These are phyloP conservation scores for Typhlichthys eigenmanni DNA, from an alignment of 2,797 vertebrate species.

Conservation along the genomic window DNA sequence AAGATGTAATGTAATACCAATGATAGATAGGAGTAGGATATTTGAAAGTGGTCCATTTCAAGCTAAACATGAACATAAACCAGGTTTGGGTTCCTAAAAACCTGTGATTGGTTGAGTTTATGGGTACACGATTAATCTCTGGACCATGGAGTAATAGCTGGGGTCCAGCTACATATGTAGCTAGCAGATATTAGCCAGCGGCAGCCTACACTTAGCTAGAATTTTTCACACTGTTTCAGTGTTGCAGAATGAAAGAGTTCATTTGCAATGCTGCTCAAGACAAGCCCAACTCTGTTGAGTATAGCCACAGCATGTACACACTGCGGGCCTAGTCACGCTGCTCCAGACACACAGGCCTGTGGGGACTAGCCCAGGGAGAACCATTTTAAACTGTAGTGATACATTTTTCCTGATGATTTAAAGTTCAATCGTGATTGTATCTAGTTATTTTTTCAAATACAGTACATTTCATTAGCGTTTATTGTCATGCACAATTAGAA, in stretches of 20 bases:
- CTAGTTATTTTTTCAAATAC: background rate
- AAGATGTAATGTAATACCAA: background rate
- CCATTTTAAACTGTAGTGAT: slow-evolving; percentile 23
- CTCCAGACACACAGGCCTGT: slow-evolving; percentile 49
- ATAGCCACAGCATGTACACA: slow-evolving; percentile 22
- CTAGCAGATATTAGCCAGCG: background rate
- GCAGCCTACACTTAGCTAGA: background rate
- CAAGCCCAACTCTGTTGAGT: slow-evolving; percentile 60
- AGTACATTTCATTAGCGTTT: background rate
- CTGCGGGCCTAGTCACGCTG: slow-evolving; percentile 60
- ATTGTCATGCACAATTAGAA: no score
- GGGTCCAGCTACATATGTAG: background rate
- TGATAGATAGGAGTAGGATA: no score
- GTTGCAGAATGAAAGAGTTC: slow-evolving; percentile 34
- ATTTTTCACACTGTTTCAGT: slow-evolving; percentile 41
- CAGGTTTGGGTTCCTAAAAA: slow-evolving; percentile 2
- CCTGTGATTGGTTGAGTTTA: background rate
- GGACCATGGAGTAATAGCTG: background rate
- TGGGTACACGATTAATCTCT: background rate
- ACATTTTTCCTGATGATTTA: background rate
- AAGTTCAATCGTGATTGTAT: background rate
- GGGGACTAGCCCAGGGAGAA: slow-evolving; percentile 32
- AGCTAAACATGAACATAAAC: background rate
- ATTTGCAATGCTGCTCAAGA: slow-evolving; percentile 24
- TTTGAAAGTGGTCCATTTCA: background rate